A percentile compares a stretch with the other conserved stretches of the same genome.
These are phyloP conservation scores for Hydrolagus affinis DNA, from an alignment of 2,113 vertebrate species.

Conservation along the genomic window DNA sequence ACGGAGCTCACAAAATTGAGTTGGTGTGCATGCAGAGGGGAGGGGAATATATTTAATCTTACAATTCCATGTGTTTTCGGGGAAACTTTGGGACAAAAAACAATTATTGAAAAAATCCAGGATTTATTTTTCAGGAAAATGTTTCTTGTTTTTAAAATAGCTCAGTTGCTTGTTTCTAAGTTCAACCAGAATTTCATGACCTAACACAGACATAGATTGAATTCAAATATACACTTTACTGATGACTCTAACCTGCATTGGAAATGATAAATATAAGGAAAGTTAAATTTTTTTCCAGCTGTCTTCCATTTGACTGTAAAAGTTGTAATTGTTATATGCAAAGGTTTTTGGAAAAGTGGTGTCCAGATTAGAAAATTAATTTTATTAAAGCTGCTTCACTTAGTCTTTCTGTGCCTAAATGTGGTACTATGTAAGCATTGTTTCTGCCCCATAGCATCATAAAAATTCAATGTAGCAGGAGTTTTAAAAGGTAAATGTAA, in stretches of 20 bases:
- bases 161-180: not conserved
- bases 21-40: too few relatives aligned
- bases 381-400: not conserved
- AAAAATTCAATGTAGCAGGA: not conserved
- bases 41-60: not conserved
- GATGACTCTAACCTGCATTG: not conserved
- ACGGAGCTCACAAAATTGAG: not conserved
- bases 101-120: too few relatives aligned
- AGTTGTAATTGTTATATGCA: not conserved
- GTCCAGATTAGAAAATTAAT: not conserved
- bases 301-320: not conserved
- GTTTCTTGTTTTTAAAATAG: too few relatives aligned
- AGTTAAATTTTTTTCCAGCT: not conserved
- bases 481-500: not conserved
- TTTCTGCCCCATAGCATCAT: not conserved
- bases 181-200: slow-evolving; percentile 4
- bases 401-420: not conserved
- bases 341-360: not conserved
- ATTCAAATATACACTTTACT: slow-evolving; percentile 1
- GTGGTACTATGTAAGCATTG: not conserved
- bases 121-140: too few relatives aligned
- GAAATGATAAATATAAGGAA: not conserved
- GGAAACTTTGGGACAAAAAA: too few relatives aligned
- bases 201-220: not conserved
- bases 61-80: not conserved